A percentile compares a stretch with the other conserved stretches of the same genome.
phyloP scores from a whole-genome alignment of 2,888 invertebrate genomes.

The Drosophila nr. medialis region DNA sequence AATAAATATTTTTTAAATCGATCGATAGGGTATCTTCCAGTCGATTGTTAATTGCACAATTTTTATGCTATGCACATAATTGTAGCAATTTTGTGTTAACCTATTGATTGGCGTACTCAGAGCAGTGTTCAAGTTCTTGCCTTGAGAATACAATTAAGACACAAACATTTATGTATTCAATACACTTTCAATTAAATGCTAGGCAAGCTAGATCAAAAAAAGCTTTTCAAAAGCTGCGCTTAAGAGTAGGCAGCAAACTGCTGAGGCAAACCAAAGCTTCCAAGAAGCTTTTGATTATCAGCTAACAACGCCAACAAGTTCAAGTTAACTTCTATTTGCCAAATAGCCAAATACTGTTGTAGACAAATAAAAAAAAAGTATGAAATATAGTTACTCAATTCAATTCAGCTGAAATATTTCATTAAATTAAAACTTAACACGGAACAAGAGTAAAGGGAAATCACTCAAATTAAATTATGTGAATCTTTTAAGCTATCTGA shows the following conservation, averaged over 20 bases:
- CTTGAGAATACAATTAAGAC: conserved; percentile 25
- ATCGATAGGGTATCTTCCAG: conserved; percentile 19
- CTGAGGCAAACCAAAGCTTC: background rate
- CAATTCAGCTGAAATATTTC: background rate
- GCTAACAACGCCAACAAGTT: conserved; percentile 8
- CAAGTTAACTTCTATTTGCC: background rate
- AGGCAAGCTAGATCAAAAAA: background rate
- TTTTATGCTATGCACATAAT: conserved; percentile 19
- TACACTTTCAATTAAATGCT: background rate
- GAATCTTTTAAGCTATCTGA: no score
- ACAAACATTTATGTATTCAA: background rate
- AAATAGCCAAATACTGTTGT: background rate
- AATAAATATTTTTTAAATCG: background rate
- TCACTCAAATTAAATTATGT: no score
- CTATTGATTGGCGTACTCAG: background rate
- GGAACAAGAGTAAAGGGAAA: background rate
- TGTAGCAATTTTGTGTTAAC: conserved; percentile 22
- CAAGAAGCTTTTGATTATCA: background rate
- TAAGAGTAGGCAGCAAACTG: conserved; percentile 33
- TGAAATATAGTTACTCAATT: background rate
- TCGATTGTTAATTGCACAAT: background rate
- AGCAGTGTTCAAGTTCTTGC: conserved; percentile 5
- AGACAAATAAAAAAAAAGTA: background rate
- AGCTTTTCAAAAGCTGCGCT: conserved; percentile 6
- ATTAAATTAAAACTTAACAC: background rate